Evolutionary conservation across 1,140 invertebrate species (phyloP).

Genomic region (Drosophila carrolli): DNA sequence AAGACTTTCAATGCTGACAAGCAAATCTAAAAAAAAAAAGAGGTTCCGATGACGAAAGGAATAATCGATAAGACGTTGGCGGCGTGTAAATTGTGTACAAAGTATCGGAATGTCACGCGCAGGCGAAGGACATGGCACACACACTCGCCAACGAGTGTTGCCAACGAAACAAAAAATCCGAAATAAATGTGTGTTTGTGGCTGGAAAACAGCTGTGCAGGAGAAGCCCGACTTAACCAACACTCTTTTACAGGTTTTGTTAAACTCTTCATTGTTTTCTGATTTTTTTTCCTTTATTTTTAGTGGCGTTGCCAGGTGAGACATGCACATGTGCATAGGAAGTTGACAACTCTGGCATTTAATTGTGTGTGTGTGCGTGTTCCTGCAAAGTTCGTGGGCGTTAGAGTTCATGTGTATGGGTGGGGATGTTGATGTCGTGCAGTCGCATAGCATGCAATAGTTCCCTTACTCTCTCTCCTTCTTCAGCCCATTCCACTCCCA

Average conservation of each 20-base stretch:
- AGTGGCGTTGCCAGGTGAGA: conserved; percentile 54
- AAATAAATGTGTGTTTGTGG: not conserved
- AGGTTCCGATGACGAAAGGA: conserved; percentile 14
- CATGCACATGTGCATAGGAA: conserved; percentile 54
- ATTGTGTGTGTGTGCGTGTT: conserved; percentile 5
- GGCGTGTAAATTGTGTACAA: conserved; percentile 70
- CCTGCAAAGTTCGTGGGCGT: conserved; percentile 37
- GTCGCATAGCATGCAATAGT: conserved; percentile 24
- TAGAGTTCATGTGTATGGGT: conserved; percentile 13
- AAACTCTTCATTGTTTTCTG: not conserved
- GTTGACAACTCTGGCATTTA: conserved; percentile 55
- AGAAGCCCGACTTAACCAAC: conserved; percentile 20
- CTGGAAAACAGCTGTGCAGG: conserved; percentile 57
- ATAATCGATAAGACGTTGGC: conserved; percentile 70
- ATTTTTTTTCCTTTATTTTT: conserved; percentile 2
- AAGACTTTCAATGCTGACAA: not conserved
- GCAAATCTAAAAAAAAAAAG: not conserved
- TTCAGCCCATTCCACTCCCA: not conserved
- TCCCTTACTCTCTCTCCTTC: conserved; percentile 2
- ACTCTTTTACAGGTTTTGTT: not conserved
- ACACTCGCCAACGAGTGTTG: conserved; percentile 49
- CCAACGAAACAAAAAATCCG: conserved; percentile 39
- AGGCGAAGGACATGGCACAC: conserved; percentile 70
- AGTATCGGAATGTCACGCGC: conserved; percentile 79
- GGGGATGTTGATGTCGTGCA: conserved; percentile 23